phyloP scores from a whole-genome alignment of 2,113 vertebrate species.

The Aptenodytes forsteri region DNA sequence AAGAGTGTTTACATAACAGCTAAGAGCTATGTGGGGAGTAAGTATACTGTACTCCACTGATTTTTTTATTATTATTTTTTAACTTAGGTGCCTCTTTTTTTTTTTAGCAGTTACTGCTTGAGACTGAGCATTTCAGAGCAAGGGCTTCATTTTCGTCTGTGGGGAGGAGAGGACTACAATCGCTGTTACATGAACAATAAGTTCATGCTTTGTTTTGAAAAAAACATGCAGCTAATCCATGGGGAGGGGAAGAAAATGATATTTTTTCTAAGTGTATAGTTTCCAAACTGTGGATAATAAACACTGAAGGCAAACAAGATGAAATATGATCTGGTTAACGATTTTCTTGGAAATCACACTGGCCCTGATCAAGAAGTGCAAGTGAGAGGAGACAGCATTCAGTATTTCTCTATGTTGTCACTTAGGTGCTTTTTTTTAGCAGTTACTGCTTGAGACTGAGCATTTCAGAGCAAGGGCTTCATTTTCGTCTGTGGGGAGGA shows the following conservation, averaged over 20 bases:
- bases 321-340: background rate
- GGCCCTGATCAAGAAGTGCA: background rate
- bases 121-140: background rate
- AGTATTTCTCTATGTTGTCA: background rate
- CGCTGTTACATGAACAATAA: background rate
- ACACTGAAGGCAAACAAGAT: background rate
- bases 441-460: background rate
- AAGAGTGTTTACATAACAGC: rapidly evolving
- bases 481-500: background rate
- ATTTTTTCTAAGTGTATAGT: background rate
- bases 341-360: background rate
- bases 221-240: background rate
- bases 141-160: background rate
- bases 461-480: background rate
- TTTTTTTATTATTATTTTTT: background rate
- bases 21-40: background rate
- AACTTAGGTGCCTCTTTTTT: background rate
- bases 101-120: background rate
- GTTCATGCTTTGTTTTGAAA: background rate
- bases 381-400: slow-evolving; percentile 21
- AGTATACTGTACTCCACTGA: background rate
- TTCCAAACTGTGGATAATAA: background rate
- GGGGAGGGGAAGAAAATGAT: background rate
- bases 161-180: background rate
- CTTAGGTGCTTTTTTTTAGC: slow-evolving; percentile 21